Evolutionary conservation across 2,888 invertebrate species (phyloP).

Genomic region (Eumerus sabulonum): DNA sequence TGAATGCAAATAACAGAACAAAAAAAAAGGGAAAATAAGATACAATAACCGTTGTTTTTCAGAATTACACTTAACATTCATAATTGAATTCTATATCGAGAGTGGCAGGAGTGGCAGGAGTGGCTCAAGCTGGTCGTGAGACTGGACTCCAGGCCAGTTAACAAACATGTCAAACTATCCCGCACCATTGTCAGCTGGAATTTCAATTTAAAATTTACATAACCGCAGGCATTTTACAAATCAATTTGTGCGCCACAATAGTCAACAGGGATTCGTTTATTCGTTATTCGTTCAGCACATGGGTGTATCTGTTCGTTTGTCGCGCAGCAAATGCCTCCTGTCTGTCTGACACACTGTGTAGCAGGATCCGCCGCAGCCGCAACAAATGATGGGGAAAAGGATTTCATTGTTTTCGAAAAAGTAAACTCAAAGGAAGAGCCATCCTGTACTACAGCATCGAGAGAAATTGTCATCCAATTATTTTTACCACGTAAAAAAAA

Average conservation of each 20-base stretch:
- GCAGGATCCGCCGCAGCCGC: constrained; percentile 55
- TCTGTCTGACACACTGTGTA: constrained; percentile 31
- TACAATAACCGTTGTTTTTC: constrained; percentile 49
- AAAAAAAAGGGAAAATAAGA: constrained; percentile 5
- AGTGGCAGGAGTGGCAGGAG: constrained; percentile 6
- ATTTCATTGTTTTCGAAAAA: constrained; percentile 57
- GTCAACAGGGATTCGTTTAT: constrained; percentile 60
- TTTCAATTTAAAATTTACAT: constrained; percentile 69
- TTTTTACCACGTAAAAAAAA: constrained; percentile 53
- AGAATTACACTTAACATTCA: constrained; percentile 62
- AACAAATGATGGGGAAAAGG: constrained; percentile 63
- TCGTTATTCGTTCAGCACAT: not conserved
- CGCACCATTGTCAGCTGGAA: constrained; percentile 66
- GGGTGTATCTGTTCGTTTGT: constrained; percentile 42
- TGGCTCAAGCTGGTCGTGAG: too few species aligned
- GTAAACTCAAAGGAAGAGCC: constrained; percentile 10
- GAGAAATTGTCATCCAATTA: constrained; percentile 67
- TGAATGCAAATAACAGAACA: too few species aligned
- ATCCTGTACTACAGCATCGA: constrained; percentile 22
- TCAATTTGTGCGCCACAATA: constrained; percentile 68
- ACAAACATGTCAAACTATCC: constrained; percentile 65
- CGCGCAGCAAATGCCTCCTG: constrained; percentile 49
- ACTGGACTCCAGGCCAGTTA: not conserved
- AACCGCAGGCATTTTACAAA: constrained; percentile 68
- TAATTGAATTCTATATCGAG: constrained; percentile 67